Base-by-base conservation (phyloP, 2,888 invertebrate genomes). In the Amphipyra berbera region DNA sequence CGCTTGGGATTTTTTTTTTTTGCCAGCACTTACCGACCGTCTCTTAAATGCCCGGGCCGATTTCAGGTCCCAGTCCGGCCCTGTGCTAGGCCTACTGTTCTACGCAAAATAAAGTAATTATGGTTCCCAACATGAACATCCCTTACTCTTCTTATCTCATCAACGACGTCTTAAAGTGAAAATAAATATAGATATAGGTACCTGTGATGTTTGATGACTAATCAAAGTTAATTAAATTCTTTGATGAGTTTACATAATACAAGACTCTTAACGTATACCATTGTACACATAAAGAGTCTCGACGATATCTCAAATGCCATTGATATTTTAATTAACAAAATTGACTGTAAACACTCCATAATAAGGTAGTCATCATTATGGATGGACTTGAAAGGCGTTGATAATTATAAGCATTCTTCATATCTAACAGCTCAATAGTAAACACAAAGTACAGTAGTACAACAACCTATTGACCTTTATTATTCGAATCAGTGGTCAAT, bases 321-420 rank as follows among this genome's bases (percentile, higher is more conserved):
- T 73, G 55, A 60, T 61, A 68, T 68, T 68, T 66, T 71, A 76
- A 79, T 76, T 62, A 78, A 53, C 53, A 9, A 53, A 47, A 53
- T 56, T 62, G 40, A 63, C 58, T 50, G 61, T 59, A 69, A 67
- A 65, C 62, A 76, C 68, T 74, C 44, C 4, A 61, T 46, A 49
- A 42, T 61, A 49, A 54, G 55, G 49, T 57, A 61, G 46, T 40
- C 65, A 54, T 74, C 35, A 65, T 37, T 50, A 54, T 58, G 27
- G 12, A 52, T 54, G 27, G 50, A 60, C 27, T 63, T 47, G 45
- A 58, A 68, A 54, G 56, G 41, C 46, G 8, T 58, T 62, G 62
- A 46, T 61, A 49, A 61, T 62, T 69, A 46, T 61, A 49, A 61
- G 59, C 27, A 69, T 62, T 52, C 54, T 69, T 74, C 44, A 50